Evolutionary conservation across 92 coral and sea anemone species (phyloP).

Genomic region (Palythoa heliodiscus): DNA sequence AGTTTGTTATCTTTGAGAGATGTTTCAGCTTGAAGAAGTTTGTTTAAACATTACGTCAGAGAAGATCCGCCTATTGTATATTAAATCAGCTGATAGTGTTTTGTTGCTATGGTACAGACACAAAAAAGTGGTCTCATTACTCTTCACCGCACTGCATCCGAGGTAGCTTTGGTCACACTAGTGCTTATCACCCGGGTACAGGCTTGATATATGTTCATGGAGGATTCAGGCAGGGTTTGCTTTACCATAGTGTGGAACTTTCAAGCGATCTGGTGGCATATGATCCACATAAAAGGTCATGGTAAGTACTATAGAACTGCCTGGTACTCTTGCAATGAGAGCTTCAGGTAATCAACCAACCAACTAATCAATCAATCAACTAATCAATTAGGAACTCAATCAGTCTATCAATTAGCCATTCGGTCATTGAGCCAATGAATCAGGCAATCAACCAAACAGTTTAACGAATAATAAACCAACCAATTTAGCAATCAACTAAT

Average conservation of each 20-base stretch:
- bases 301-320: slow-evolving; percentile 57
- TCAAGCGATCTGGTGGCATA: slow-evolving; percentile 65
- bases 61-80: not conserved
- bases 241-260: not conserved
- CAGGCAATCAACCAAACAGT: not conserved
- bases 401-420: not conserved
- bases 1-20: too few species aligned
- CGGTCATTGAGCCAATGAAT: not conserved
- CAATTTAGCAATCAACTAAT: not conserved
- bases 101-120: not conserved
- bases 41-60: not conserved
- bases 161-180: slow-evolving; percentile 88
- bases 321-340: not conserved
- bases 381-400: not conserved
- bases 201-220: slow-evolving; percentile 78
- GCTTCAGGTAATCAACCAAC: not conserved
- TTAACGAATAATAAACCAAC: too few species aligned
- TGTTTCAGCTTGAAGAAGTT: too few species aligned
- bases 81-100: not conserved
- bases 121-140: slow-evolving; percentile 21
- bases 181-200: slow-evolving; percentile 74
- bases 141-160: slow-evolving; percentile 30
- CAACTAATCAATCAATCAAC: not conserved
- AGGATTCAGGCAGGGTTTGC: slow-evolving; percentile 47
- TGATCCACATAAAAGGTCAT: slow-evolving; percentile 60